These are phyloP conservation scores for Ornithoptera alexandrae DNA, from an alignment of 2,888 invertebrate genomes.

Conservation along the genomic window DNA sequence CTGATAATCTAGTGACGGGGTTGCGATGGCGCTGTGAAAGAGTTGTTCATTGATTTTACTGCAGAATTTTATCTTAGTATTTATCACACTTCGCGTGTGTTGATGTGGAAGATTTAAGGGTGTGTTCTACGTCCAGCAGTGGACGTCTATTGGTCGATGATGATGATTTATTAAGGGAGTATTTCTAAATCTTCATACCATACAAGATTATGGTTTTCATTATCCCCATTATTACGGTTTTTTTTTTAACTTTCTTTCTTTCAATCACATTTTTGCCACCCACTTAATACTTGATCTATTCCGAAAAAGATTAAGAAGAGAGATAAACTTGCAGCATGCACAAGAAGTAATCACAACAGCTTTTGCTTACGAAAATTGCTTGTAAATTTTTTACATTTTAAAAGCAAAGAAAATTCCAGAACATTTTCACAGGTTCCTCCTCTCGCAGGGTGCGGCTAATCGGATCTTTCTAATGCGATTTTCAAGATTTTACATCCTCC, in stretches of 20 bases:
- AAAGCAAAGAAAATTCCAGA: neutral
- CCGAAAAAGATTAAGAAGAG: no score
- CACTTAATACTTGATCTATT: no score
- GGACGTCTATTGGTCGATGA: neutral
- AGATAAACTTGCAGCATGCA: neutral
- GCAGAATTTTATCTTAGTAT: neutral
- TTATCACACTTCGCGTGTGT: neutral
- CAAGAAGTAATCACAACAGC: neutral
- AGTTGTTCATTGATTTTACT: neutral
- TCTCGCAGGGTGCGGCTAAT: neutral
- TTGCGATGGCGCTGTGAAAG: neutral
- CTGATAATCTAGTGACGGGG: neutral
- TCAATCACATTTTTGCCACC: no score
- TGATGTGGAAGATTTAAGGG: neutral
- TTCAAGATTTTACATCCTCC: neutral
- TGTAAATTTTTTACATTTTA: neutral
- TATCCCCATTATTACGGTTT: no score
- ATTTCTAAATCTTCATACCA: no score
- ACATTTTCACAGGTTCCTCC: neutral
- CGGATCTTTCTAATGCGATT: neutral
- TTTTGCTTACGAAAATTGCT: neutral
- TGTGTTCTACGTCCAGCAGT: neutral
- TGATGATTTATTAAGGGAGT: no score
- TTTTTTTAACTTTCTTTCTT: no score
- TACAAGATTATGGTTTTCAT: no score